Base-by-base conservation (phyloP, 2,888 invertebrate genomes). In the Emesis russula region DNA sequence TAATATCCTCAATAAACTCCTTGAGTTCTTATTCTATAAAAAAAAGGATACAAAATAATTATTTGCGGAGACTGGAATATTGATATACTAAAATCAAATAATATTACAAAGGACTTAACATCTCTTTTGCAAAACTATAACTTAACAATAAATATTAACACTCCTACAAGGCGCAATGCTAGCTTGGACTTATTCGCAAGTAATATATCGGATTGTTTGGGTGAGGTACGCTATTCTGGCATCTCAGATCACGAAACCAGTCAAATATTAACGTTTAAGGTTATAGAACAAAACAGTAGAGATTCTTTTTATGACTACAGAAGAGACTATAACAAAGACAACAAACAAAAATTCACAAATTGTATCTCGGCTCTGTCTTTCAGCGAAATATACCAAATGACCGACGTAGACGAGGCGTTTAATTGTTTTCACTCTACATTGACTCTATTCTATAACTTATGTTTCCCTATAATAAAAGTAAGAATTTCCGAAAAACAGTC, bases 11-110 rank as follows among this genome's bases (percentile, higher is more conserved):
- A 53, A 68, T 1, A 58, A 63, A 13, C 9, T 84, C 4, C 63
- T 66, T 36, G 31, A 58, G 13, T 53, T 44, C 18, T 7, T 77
- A 13, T 66, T 31, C 31, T 1, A 7, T 33, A 66, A 53, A 15
- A 13, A 11, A 48, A 41, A 73, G 33, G 63, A 38, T 36, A 75
- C 70, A 79, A 25, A 81, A 33, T 78, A 18, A 36, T 70, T 66
- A n/a, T 13, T 2, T 33, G 58, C 38, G 81, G 63, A 18, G 63
- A 75, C 44, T 82, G 75, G 75, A 82, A 82, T 44, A 82, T 75
- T 15, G 82, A 76, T 44, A 41, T 82, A 0, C n/a, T 68, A 15
- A 82, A 82, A 41, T 31, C 74, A 7, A 82, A 11, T 66, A 75
- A 74, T 13, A n/a, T 58, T 5, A 63, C 48, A 4, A 33, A 33